A percentile compares a stretch with the other conserved stretches of the same genome.
phyloP scores from a whole-genome alignment of 2,888 invertebrate species.

The Poecilus cupreus region DNA sequence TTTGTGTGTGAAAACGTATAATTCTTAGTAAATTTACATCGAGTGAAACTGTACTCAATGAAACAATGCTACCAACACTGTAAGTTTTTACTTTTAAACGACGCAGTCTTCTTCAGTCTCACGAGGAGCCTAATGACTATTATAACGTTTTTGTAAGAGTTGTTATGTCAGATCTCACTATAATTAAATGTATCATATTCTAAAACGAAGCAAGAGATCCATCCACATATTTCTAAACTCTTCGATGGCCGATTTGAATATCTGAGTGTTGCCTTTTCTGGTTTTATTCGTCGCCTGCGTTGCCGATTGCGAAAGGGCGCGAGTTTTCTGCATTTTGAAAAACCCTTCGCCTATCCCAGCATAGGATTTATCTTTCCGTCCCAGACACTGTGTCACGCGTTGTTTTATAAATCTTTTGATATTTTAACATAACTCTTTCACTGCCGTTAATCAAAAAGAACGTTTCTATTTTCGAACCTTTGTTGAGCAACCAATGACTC shows the following conservation, averaged over 20 bases:
- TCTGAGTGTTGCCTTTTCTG: conserved; percentile 52
- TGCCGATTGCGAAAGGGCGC: background rate
- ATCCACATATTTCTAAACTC: conserved; percentile 46
- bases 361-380: conserved; percentile 49
- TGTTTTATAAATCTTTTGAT: conserved; percentile 1
- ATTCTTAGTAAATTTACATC: background rate
- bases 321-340: conserved; percentile 41
- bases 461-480: background rate
- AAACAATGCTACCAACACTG: background rate
- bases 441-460: conserved; percentile 12
- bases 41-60: background rate
- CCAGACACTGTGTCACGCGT: conserved; percentile 1
- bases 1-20: conserved; percentile 20
- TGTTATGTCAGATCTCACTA: conserved; percentile 55
- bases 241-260: conserved; percentile 28
- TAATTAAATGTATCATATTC: conserved; percentile 47
- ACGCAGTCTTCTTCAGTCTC: background rate
- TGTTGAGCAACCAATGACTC: background rate
- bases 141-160: conserved; percentile 39
- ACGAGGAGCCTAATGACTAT: conserved; percentile 45
- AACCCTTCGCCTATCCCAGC: background rate
- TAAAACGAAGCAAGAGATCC: conserved; percentile 53
- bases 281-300: conserved; percentile 4
- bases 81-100: conserved; percentile 16
- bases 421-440: conserved; percentile 28